These are phyloP conservation scores for Numenius phaeopus DNA, from an alignment of 2,797 vertebrate genomes.

Conservation along the genomic window DNA sequence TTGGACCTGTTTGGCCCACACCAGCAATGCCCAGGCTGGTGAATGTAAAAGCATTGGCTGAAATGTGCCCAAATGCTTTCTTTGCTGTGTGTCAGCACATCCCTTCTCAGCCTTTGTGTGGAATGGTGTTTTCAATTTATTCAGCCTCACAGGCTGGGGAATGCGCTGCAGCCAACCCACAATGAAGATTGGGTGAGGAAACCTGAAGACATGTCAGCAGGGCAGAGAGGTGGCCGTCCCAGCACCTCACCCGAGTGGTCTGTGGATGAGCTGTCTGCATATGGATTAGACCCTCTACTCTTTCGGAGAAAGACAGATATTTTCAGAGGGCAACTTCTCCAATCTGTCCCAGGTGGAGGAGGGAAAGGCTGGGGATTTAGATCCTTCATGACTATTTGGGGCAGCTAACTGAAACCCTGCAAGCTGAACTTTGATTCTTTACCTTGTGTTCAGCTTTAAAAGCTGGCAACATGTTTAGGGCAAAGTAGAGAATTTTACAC, in stretches of 20 bases:
- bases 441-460: neutral
- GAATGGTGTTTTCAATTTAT: neutral
- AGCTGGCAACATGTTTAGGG: neutral
- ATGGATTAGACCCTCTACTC: neutral
- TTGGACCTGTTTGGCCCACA: neutral
- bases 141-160: neutral
- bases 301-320: neutral
- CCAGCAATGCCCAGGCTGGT: neutral
- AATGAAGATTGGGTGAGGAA: neutral
- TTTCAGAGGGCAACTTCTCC: neutral
- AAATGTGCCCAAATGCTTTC: neutral
- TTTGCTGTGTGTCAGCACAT: neutral
- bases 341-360: neutral
- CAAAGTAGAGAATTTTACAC: neutral
- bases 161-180: fast-evolving
- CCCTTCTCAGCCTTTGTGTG: neutral
- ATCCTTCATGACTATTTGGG: neutral
- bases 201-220: neutral
- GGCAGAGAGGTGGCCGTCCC: neutral
- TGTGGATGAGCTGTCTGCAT: neutral
- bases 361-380: neutral
- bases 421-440: neutral
- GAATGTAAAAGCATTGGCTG: neutral
- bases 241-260: neutral
- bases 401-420: neutral